Evolutionary conservation across 2,888 invertebrate genomes (phyloP).

Genomic region (Tolmerus cingulatus): DNA sequence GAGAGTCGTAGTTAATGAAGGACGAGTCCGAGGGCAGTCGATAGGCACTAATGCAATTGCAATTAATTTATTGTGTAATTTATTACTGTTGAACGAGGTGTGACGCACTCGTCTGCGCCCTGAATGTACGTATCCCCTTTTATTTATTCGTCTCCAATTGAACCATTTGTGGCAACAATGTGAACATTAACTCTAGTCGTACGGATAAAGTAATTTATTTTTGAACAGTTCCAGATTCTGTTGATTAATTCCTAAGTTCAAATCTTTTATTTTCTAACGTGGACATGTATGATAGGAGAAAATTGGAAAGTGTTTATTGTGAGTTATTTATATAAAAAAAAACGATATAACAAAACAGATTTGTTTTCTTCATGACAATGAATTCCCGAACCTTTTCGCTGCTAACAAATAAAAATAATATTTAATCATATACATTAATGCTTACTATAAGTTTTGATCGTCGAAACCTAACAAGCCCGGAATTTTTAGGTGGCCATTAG

Average conservation of each 20-base stretch:
- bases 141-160: conserved; percentile 1
- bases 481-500: too few species aligned
- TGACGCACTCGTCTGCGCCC: background rate
- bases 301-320: conserved; percentile 35
- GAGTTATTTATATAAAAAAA: conserved; percentile 38
- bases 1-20: conserved; percentile 47
- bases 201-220: conserved; percentile 14
- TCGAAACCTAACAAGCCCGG: too few species aligned
- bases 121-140: background rate
- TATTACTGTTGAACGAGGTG: conserved; percentile 3
- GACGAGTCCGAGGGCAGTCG: background rate
- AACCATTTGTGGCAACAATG: background rate
- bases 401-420: too few species aligned
- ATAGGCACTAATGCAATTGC: conserved; percentile 23
- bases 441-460: too few species aligned
- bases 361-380: background rate
- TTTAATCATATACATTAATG: too few species aligned
- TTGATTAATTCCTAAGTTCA: conserved; percentile 32
- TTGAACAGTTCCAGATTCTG: conserved; percentile 26
- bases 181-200: conserved; percentile 35
- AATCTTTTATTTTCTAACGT: conserved; percentile 26
- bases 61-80: conserved; percentile 27
- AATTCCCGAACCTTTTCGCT: background rate
- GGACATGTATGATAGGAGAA: conserved; percentile 34
- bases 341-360: background rate